A percentile compares a stretch with the other conserved stretches of the same genome.
Conservation (phyloP, 2,888 invertebrate species). For the Falcaria lacertinaria region DNA sequence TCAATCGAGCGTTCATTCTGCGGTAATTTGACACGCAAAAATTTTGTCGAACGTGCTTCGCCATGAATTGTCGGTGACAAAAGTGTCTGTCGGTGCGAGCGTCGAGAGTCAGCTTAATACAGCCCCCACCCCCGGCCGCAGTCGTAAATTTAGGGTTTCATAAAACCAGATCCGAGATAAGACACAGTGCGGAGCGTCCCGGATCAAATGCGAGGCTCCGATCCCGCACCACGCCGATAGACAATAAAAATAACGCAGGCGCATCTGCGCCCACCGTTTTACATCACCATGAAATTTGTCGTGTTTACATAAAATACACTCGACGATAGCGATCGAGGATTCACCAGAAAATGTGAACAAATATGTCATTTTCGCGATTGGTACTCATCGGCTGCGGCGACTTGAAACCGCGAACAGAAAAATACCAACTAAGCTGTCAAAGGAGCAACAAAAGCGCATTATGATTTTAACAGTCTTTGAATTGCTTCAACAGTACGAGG, state of each 20-base stretch:
- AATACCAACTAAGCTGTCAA: slow-evolving; percentile 67
- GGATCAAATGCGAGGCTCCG: slow-evolving; percentile 75
- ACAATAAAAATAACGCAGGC: slow-evolving; percentile 73
- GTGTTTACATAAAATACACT: slow-evolving; percentile 76
- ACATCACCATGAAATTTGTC: slow-evolving; percentile 67
- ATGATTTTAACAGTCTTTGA: slow-evolving; percentile 77
- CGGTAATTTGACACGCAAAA: slow-evolving; percentile 70
- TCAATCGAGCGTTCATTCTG: slow-evolving; percentile 49
- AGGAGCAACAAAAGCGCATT: slow-evolving; percentile 71
- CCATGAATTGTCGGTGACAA: slow-evolving; percentile 74
- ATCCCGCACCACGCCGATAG: slow-evolving; percentile 52
- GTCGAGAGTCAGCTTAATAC: slow-evolving; percentile 72
- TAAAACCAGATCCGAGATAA: slow-evolving; percentile 80
- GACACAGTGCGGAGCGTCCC: slow-evolving; percentile 76
- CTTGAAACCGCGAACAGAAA: slow-evolving; percentile 50
- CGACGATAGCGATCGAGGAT: slow-evolving; percentile 67
- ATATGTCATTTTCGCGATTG: slow-evolving; percentile 54
- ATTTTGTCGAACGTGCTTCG: slow-evolving; percentile 71
- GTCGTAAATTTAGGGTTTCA: slow-evolving; percentile 81
- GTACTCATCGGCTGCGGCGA: slow-evolving; percentile 46
- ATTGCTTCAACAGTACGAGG: slow-evolving; percentile 74
- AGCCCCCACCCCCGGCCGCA: slow-evolving; percentile 71
- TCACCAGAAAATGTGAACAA: slow-evolving; percentile 54
- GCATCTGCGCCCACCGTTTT: slow-evolving; percentile 73
- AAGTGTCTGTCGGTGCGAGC: slow-evolving; percentile 70